These are phyloP conservation scores for Tromatobia lineatoria DNA, from an alignment of 2,888 invertebrate species.

Conservation along the genomic window DNA sequence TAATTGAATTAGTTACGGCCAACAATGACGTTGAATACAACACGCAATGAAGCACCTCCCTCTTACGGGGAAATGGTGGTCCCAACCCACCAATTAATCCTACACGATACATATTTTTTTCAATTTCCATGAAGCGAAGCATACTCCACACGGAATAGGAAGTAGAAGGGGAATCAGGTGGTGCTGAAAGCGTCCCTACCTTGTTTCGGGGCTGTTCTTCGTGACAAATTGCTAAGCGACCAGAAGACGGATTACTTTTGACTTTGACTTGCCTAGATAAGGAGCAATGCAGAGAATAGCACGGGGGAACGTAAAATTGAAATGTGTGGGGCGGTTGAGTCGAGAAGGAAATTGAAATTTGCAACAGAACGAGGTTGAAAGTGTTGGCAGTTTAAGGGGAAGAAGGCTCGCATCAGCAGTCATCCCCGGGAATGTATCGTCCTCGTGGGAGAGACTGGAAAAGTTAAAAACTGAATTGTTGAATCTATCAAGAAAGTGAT, in stretches of 20 bases:
- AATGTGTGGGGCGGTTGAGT: constrained; percentile 41
- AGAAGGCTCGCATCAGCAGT: constrained; percentile 68
- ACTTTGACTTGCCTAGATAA: constrained; percentile 51
- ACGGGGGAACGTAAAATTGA: constrained; percentile 49
- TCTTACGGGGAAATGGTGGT: constrained; percentile 15
- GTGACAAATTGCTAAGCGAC: constrained; percentile 66
- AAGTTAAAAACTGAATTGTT: constrained; percentile 39
- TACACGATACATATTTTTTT: constrained; percentile 24
- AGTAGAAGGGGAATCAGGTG: constrained; percentile 7
- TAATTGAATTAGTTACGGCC: constrained; percentile 66
- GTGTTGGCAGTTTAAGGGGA: constrained; percentile 22
- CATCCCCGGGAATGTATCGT: constrained; percentile 82
- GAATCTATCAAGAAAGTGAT: neutral
- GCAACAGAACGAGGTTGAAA: constrained; percentile 5
- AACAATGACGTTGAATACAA: constrained; percentile 38
- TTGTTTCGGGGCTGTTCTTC: constrained; percentile 69
- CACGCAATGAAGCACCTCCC: constrained; percentile 25
- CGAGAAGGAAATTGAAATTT: constrained; percentile 61
- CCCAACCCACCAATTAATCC: constrained; percentile 34
- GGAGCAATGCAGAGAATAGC: neutral
- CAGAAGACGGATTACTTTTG: constrained; percentile 67
- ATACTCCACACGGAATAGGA: constrained; percentile 6
- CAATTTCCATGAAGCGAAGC: constrained; percentile 37
- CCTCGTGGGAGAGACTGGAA: constrained; percentile 80
- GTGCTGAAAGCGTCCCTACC: constrained; percentile 12